Evolutionary conservation across 2,888 invertebrate species (phyloP).

Genomic region (Oscheius sp.): DNA sequence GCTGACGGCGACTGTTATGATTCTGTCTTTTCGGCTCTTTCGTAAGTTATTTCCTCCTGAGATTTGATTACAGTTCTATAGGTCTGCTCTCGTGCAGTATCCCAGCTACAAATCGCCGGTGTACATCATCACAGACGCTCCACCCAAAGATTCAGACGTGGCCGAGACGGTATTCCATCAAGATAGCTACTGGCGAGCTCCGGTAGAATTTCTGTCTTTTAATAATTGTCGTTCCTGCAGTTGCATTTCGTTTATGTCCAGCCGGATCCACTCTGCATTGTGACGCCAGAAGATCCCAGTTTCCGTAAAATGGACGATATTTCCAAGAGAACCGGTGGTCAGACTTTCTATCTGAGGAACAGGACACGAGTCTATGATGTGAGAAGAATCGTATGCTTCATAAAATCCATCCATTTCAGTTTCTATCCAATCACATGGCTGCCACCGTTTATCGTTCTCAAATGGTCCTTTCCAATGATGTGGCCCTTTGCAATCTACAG

Average conservation of each 20-base stretch:
- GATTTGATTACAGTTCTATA: slow-evolving; percentile 23
- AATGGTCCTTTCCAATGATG: slow-evolving; percentile 53
- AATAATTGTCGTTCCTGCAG: too few relatives aligned
- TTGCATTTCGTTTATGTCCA: slow-evolving; percentile 59
- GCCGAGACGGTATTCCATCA: slow-evolving; percentile 57
- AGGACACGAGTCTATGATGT: slow-evolving; percentile 18
- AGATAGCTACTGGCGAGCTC: slow-evolving; percentile 58
- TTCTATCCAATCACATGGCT: slow-evolving; percentile 38
- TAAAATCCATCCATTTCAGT: slow-evolving; percentile 38
- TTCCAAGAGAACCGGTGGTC: slow-evolving; percentile 40
- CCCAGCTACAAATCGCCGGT: slow-evolving; percentile 56
- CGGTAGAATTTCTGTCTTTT: too few relatives aligned
- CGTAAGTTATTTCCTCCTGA: slow-evolving; percentile 33
- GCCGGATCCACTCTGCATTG: slow-evolving; percentile 44
- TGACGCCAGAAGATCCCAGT: slow-evolving; percentile 46
- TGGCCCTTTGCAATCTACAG: slow-evolving; percentile 46
- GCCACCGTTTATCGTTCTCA: slow-evolving; percentile 58
- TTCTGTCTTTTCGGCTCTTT: slow-evolving; percentile 48
- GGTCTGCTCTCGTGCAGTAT: slow-evolving; percentile 46
- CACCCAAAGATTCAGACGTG: slow-evolving; percentile 54
- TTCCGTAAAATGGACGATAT: slow-evolving; percentile 53
- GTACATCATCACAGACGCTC: slow-evolving; percentile 65
- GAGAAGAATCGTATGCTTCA: background rate
- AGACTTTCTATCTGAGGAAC: slow-evolving; percentile 33
- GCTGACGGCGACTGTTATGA: slow-evolving; percentile 51